These are phyloP conservation scores for Vimba vimba DNA, from an alignment of 2,113 vertebrate species.

Conservation along the genomic window DNA sequence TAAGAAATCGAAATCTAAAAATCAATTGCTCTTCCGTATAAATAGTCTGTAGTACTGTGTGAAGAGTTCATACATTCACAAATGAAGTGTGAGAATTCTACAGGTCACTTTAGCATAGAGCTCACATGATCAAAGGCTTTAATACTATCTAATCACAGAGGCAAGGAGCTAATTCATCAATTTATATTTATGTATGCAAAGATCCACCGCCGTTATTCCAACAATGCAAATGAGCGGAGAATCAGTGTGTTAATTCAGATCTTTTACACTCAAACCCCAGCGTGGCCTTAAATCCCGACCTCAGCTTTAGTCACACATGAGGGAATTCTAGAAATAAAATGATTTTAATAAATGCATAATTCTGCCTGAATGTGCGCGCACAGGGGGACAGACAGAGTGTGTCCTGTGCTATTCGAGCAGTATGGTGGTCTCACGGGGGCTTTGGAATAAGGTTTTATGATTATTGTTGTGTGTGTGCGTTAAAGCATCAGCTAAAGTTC, in stretches of 20 bases:
- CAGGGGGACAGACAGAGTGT: background rate
- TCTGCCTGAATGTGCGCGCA: background rate
- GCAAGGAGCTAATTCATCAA: constrained; percentile 66
- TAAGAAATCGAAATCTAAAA: background rate
- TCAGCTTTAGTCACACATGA: constrained; percentile 56
- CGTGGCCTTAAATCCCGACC: constrained; percentile 54
- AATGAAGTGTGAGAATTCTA: background rate
- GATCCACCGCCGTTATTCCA: constrained; percentile 59
- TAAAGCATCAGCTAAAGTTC: background rate
- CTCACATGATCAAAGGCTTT: constrained; percentile 29
- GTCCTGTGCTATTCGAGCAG: background rate
- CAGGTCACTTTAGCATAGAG: constrained; percentile 20
- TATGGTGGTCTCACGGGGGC: background rate
- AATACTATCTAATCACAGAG: constrained; percentile 51
- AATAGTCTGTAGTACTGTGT: background rate
- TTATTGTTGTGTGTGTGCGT: constrained; percentile 17
- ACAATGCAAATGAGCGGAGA: constrained; percentile 66
- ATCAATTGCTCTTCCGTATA: background rate
- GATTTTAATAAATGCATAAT: constrained; percentile 40
- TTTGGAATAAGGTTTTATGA: constrained; percentile 4
- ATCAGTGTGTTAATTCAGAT: constrained; percentile 62
- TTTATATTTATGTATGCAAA: constrained; percentile 76
- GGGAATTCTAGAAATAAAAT: constrained; percentile 51
- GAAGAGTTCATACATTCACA: constrained; percentile 1
- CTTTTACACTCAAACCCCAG: constrained; percentile 48